Conservation (phyloP, 1,140 invertebrate genomes). For the Acromyrmex echinatior region DNA sequence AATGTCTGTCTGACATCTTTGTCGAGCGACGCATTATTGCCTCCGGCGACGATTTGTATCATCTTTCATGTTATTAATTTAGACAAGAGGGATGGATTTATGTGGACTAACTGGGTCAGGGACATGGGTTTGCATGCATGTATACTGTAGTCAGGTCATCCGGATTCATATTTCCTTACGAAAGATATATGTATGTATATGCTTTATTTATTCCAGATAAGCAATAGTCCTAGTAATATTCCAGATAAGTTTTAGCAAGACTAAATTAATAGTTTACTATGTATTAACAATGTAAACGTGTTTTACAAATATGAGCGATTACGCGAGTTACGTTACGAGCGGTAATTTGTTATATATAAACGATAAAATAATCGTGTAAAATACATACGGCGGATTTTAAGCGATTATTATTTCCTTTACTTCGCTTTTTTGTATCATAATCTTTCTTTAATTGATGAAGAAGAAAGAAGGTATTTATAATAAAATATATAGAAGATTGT, state of each 20-base stretch:
- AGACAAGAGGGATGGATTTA: constrained; percentile 70
- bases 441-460: background rate
- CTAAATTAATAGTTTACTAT: background rate
- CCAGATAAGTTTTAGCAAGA: background rate
- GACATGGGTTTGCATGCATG: constrained; percentile 43
- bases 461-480: background rate
- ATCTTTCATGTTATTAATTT: constrained; percentile 73
- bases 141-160: constrained; percentile 5
- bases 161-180: constrained; percentile 2
- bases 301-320: background rate
- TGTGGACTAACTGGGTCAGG: constrained; percentile 73
- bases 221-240: background rate
- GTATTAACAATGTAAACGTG: background rate
- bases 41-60: constrained; percentile 64
- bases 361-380: background rate
- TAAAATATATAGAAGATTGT: background rate
- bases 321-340: background rate
- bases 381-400: background rate
- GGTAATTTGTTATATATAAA: background rate
- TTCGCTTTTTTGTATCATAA: background rate
- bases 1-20: constrained; percentile 61
- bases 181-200: background rate
- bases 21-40: constrained; percentile 41
- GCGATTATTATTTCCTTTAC: background rate
- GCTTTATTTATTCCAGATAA: constrained; percentile 7